phyloP scores from a whole-genome alignment of 2,797 vertebrate genomes.

The Passerculus sandwichensis region DNA sequence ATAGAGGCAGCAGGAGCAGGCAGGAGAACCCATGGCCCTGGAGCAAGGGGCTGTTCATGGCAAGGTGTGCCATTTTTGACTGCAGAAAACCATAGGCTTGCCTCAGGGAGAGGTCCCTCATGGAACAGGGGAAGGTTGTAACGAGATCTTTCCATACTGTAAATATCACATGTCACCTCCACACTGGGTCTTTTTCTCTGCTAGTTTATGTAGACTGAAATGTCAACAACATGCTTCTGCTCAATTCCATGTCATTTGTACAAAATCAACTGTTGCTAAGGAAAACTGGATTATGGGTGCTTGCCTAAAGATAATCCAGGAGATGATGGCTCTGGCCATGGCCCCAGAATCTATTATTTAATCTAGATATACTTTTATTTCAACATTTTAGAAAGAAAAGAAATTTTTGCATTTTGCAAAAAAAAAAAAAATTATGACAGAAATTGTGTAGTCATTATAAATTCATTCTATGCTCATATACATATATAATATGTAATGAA shows the following conservation, averaged over 20 bases:
- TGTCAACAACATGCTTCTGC: slow-evolving; percentile 48
- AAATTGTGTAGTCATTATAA: neutral
- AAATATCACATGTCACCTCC: slow-evolving; percentile 67
- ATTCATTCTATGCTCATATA: too few relatives aligned
- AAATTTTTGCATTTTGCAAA: neutral
- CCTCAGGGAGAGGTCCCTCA: slow-evolving; percentile 54
- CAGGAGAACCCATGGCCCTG: slow-evolving; percentile 22
- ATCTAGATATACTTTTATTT: neutral
- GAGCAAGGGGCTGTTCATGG: neutral
- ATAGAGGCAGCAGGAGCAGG: neutral
- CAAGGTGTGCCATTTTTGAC: slow-evolving; percentile 54
- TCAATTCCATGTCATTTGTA: slow-evolving; percentile 22
- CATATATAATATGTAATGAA: neutral
- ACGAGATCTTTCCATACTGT: slow-evolving; percentile 47
- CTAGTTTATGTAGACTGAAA: slow-evolving; percentile 54
- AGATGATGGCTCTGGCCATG: neutral
- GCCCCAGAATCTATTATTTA: neutral
- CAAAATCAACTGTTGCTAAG: neutral
- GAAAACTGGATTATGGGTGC: neutral
- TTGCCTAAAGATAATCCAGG: neutral
- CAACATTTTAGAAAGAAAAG: neutral
- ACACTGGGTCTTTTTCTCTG: slow-evolving; percentile 3
- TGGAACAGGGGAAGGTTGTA: slow-evolving; percentile 60
- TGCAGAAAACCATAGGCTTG: slow-evolving; percentile 45
- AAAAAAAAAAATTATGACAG: too few relatives aligned